Base-by-base conservation (phyloP, 2,797 vertebrate species). In the Clarias platycephalus region DNA sequence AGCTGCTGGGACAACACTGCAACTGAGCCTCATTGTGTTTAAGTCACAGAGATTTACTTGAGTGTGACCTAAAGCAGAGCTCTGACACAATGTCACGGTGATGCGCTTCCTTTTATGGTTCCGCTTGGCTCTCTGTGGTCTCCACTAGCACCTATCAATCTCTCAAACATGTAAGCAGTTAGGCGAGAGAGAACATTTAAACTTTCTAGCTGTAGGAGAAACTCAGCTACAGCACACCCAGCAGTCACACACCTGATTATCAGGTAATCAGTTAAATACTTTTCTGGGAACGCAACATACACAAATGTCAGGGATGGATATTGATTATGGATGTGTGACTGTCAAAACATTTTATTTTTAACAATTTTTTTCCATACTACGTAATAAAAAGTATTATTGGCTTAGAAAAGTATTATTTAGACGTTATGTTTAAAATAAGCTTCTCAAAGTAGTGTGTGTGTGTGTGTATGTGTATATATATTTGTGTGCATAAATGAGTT, bases 181-280 rank as follows among this genome's bases (percentile, higher is more conserved):
- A 90, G 92, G 79, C 70, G 84, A 84, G 66, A 84, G 85, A 84
- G 74, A 63, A 76, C 31, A 20, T 55, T 49, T 10, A 49, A 28
- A 75, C 37, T 37, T 40, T 71, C 22, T 40, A 24, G 70, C 26
- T 26, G 40, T 26, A n/a, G n/a, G n/a, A 75, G 26, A 31, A 57
- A 75, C 10, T 12, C 44, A 49, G 44, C 44, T 49, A 49, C 44
- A 49, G 49, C 37, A 49, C 34, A 9, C 77, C 62, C 40, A 78
- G 71, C 0, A 16, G 28, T 81, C 63, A 76, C 22, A 86, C 92
- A 92, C 78, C 81, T 90, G 92, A 80, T 89, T 78, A 92, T 91
- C 86, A 92, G 93, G 90, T 89, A 91, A 92, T 94, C 91, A 80
- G 92, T 93, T 53, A 76, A 84, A 86, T 81, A 82, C 22, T 72